Base-by-base conservation (phyloP, 2,797 vertebrate species). In the Nasua narica region DNA sequence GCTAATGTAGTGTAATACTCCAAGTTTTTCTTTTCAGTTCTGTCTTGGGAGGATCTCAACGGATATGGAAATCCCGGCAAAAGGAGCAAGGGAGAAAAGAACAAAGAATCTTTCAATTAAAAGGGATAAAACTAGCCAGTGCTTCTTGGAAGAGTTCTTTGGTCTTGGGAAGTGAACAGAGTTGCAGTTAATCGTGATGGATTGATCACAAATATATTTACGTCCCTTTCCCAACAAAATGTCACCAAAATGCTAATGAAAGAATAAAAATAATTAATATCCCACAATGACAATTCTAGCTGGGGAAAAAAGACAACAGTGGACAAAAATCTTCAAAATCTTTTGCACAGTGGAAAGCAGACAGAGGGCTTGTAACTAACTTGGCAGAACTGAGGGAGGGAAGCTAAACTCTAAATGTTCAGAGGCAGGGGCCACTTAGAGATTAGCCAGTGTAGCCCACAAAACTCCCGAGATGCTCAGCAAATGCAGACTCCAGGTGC, bases 11-110 rank as follows among this genome's bases (percentile, higher is more conserved):
- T 87, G 91, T 92, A 90, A 92, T 84, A 77, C 25, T 78, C 87
- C 7, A 95, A 67, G 48, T 18, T 95, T 95, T 94, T 90, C 35
- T 95, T 96, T 96, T 76, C 23, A 29, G 35, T 91, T 94, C 56
- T 91, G 11, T 93, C 79, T 95, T 83, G 69, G 69, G 8, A 97
- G n/a, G n/a, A 90, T 29, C 40, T 81, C 52, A 87, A 11, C 81
- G 37, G 79, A 77, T 72, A 11, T 84, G 5, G 15, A 67, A 87
- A 82, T 87, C 14, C 9, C n/a, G 18, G 19, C 40, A 74, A 54
- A 79, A 95, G 35, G 21, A 43, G 43, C 43, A 84, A 70, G 48
- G 40, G 11, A 76, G 40, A 37, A 92, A 77, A 79, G n/a, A 95
- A 94, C 40, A 92, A 94, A 92, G 37, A 91, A 46, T 86, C 32